phyloP scores from a whole-genome alignment of 2,113 vertebrate genomes.

The Ageneiosus marmoratus region DNA sequence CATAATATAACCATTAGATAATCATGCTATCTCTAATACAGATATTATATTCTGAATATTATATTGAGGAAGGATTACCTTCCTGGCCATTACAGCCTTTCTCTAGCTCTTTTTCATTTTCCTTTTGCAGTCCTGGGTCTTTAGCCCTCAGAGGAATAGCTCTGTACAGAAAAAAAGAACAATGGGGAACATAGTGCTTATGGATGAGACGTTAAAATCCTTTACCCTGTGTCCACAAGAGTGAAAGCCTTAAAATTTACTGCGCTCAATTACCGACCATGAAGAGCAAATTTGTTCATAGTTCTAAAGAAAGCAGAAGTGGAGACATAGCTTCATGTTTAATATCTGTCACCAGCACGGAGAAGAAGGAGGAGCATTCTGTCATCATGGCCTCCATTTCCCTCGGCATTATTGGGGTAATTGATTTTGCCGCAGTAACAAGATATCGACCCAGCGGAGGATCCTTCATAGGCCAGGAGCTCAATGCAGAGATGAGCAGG shows the following conservation, averaged over 20 bases:
- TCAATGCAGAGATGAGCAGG: constrained; percentile 66
- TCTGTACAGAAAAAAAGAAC: constrained; percentile 38
- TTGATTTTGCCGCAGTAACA: constrained; percentile 88
- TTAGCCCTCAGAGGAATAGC: constrained; percentile 40
- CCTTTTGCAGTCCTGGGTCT: constrained; percentile 12
- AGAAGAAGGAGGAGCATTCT: constrained; percentile 68
- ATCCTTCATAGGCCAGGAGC: constrained; percentile 64
- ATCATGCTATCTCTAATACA: constrained; percentile 17
- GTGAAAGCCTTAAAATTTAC: constrained; percentile 42
- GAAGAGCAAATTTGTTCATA: constrained; percentile 30
- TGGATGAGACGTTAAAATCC: constrained; percentile 46
- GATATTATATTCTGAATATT: constrained; percentile 18
- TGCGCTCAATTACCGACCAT: constrained; percentile 35
- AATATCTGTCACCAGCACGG: constrained; percentile 68
- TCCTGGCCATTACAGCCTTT: constrained; percentile 26
- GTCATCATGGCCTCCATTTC: constrained; percentile 75
- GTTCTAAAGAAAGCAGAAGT: constrained; percentile 42
- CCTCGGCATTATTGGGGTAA: constrained; percentile 81
- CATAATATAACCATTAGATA: constrained; percentile 22
- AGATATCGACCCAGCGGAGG: constrained; percentile 81
- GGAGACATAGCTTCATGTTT: constrained; percentile 61
- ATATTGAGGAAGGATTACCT: constrained; percentile 24
- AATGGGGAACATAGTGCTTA: constrained; percentile 34
- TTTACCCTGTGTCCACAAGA: constrained; percentile 40
- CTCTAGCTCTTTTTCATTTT: constrained; percentile 18